phyloP scores from a whole-genome alignment of 1,140 invertebrate genomes.

The Diplogasteroides magnus region DNA sequence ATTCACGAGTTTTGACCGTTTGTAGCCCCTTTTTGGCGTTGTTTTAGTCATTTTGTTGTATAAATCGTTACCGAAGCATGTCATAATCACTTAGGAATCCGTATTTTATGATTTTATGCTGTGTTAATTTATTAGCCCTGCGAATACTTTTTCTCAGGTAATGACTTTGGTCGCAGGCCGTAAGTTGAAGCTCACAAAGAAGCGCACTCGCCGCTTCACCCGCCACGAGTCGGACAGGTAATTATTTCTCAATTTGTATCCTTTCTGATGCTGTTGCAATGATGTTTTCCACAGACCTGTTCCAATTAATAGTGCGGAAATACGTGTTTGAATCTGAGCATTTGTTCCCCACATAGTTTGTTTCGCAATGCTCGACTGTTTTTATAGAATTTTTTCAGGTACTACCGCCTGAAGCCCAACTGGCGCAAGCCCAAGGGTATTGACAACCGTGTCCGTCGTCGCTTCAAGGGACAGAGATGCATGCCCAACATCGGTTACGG shows the following conservation, averaged over 20 bases:
- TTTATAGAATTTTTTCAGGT: slow-evolving; percentile 32
- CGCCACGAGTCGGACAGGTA: slow-evolving; percentile 47
- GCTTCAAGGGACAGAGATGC: slow-evolving; percentile 95
- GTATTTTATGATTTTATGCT: too few species aligned
- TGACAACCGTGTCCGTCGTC: slow-evolving; percentile 94
- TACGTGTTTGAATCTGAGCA: not conserved
- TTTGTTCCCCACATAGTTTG: too few species aligned
- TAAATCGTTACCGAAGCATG: too few species aligned
- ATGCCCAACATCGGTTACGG: slow-evolving; percentile 99
- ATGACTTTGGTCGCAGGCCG: slow-evolving; percentile 44
- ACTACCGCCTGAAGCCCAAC: slow-evolving; percentile 62
- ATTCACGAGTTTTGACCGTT: too few species aligned
- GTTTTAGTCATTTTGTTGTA: too few species aligned
- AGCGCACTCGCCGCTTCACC: slow-evolving; percentile 44
- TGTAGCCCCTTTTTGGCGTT: too few species aligned
- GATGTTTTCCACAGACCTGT: not conserved
- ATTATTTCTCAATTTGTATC: not conserved
- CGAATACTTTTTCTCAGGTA: not conserved
- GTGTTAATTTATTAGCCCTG: too few species aligned
- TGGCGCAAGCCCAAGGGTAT: slow-evolving; percentile 96
- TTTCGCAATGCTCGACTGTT: too few species aligned
- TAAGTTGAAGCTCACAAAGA: slow-evolving; percentile 44
- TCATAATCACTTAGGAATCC: too few species aligned
- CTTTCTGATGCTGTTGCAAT: not conserved
- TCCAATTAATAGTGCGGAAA: not conserved